These are phyloP conservation scores for Liposcelis brunnea DNA, from an alignment of 2,888 invertebrate genomes.

Conservation along the genomic window DNA sequence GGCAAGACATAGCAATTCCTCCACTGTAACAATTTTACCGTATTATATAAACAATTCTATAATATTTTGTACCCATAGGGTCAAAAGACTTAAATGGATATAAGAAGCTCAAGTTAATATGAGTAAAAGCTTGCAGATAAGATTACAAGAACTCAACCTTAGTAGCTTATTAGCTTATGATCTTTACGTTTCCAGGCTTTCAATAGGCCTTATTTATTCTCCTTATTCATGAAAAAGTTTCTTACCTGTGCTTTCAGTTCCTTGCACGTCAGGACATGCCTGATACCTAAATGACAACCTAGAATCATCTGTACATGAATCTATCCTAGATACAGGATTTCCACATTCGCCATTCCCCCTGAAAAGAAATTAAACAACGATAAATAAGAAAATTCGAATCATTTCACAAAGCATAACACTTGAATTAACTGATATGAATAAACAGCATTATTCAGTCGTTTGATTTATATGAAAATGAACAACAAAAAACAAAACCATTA, in stretches of 20 bases:
- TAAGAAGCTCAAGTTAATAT: conserved; percentile 17
- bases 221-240: too few species aligned
- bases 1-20: conserved; percentile 64
- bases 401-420: background rate
- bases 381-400: background rate
- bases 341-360: conserved; percentile 49
- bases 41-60: too few species aligned
- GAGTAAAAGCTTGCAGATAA: background rate
- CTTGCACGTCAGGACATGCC: conserved; percentile 61
- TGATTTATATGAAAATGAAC: too few species aligned
- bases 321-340: conserved; percentile 58
- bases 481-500: too few species aligned
- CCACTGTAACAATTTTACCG: conserved; percentile 44
- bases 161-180: too few species aligned
- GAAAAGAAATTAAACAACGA: conserved; percentile 9
- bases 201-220: too few species aligned
- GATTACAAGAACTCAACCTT: background rate
- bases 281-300: conserved; percentile 62
- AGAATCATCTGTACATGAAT: conserved; percentile 70
- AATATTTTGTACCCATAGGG: background rate
- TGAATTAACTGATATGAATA: background rate
- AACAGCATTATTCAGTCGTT: background rate
- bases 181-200: too few species aligned
- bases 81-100: conserved; percentile 7
- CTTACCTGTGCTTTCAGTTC: conserved; percentile 61